A percentile compares a stretch with the other conserved stretches of the same genome.
Conservation (phyloP, 1,140 invertebrate genomes). For the Orius laevigatus region DNA sequence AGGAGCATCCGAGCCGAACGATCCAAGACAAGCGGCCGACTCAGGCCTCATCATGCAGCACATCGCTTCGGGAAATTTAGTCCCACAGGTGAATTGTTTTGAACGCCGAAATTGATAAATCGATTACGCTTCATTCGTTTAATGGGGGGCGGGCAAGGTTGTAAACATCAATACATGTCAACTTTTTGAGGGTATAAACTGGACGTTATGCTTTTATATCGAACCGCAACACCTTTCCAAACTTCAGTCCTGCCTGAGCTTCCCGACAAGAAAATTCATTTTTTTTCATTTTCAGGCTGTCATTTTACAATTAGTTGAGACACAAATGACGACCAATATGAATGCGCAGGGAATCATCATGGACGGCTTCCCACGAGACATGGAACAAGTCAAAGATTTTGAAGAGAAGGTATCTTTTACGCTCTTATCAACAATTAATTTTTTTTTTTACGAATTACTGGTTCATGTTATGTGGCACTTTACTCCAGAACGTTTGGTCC, state of each 20-base stretch:
- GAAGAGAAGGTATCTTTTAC: conserved; percentile 54
- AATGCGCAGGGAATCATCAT: conserved; percentile 57
- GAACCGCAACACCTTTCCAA: no score
- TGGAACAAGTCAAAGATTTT: conserved; percentile 68
- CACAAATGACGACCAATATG: conserved; percentile 36
- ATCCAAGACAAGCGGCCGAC: conserved; percentile 32
- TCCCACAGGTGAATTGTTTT: conserved; percentile 35
- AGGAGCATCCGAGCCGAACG: conserved; percentile 38
- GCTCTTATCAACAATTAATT: no score
- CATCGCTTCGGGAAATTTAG: conserved; percentile 67
- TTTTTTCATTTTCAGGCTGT: conserved; percentile 28
- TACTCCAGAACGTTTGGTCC: no score
- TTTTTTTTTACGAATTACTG: background rate
- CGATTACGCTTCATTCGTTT: no score
- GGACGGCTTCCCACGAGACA: conserved; percentile 76
- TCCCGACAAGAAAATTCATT: no score
- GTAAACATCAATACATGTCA: no score
- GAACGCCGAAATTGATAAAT: background rate
- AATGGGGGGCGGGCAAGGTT: no score
- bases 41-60: conserved; percentile 41
- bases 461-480: no score
- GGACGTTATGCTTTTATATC: no score
- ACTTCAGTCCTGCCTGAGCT: no score
- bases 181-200: no score
- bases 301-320: conserved; percentile 46